Conservation (phyloP, 2,113 vertebrate genomes). For the Malurus cyaneus region DNA sequence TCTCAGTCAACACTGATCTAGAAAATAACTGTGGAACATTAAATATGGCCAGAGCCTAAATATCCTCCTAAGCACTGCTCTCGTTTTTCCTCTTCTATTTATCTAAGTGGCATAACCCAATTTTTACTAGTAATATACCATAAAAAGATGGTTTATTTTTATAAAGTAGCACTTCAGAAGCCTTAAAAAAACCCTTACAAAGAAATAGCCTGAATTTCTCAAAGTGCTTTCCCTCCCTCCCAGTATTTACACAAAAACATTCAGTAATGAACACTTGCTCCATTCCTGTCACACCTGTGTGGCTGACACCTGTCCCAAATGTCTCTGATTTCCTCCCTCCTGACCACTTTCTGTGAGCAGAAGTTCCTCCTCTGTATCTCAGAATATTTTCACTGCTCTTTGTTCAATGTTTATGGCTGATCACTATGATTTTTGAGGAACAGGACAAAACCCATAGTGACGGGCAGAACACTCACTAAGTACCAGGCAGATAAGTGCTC, state of each 20-base stretch:
- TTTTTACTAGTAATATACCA: neutral
- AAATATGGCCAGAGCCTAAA: neutral
- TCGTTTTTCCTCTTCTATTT: neutral
- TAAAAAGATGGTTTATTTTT: neutral
- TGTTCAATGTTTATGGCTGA: neutral
- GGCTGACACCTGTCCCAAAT: too few species aligned
- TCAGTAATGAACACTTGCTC: neutral
- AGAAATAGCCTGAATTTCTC: neutral
- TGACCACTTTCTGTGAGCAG: neutral
- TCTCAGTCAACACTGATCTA: neutral
- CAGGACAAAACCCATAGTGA: fast-evolving
- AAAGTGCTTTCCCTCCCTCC: neutral
- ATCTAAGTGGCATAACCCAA: neutral
- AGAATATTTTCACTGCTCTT: neutral
- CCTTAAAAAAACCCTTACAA: neutral
- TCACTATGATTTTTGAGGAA: neutral
- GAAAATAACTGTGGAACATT: neutral
- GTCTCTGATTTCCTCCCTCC: neutral
- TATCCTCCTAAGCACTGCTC: neutral
- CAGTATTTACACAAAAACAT: neutral
- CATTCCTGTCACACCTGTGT: neutral
- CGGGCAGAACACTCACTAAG: neutral
- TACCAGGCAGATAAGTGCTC: neutral
- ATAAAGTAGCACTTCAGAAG: neutral
- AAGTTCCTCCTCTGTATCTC: neutral